Evolutionary conservation across 2,113 vertebrate genomes (phyloP), one percentile per base, ranked within the genome.

Genomic region (Edolisoma coerulescens): DNA sequence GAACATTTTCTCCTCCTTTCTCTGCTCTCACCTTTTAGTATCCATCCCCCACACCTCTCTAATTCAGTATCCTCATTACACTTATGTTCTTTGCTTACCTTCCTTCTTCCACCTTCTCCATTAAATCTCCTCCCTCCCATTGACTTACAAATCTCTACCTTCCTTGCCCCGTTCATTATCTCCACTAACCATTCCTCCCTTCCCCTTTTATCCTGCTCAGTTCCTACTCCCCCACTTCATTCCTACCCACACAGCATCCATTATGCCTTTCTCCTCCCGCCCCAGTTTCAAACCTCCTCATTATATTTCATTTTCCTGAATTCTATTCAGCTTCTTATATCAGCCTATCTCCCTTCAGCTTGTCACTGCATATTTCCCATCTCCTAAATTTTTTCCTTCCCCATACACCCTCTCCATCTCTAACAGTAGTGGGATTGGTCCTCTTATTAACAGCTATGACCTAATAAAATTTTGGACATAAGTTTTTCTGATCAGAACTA

Each of bases 261-360:
- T 65, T 92, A 39, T 90, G 42, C 79, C 61, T 93, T 84, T 74
- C 75, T 88, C 52, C 49, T 82, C 75, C 64, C 0, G 2, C 64
- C 71, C 87, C 54, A 84, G n/a, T 93, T 96, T 84, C 76, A 64
- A 87, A 81, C 45, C 89, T 95, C 32, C 52, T 89, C 45, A 87
- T 94, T 88, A 79, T 49, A 84, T 76, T 89, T 87, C 44, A 44
- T 67, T 94, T 90, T 77, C 64, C 37, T 73, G 53, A 89, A 53
- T 81, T 93, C 64, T 95, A 41, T 91, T 93, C 56, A 75, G 22
- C 49, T 87, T 71, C 76, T 69, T 57, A 1, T 64, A 91, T 60
- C 64, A 95, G 23, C 73, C 32, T 70, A 74, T 65, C 22, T 70
- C 44, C 30, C 35, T 89, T 93, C 75, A 79, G 59, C 33, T 6